A percentile compares a stretch with the other conserved stretches of the same genome.
Evolutionary conservation across 92 coral and sea anemone genomes (phyloP).

Genomic region (Parazoanthus atlanticus): DNA sequence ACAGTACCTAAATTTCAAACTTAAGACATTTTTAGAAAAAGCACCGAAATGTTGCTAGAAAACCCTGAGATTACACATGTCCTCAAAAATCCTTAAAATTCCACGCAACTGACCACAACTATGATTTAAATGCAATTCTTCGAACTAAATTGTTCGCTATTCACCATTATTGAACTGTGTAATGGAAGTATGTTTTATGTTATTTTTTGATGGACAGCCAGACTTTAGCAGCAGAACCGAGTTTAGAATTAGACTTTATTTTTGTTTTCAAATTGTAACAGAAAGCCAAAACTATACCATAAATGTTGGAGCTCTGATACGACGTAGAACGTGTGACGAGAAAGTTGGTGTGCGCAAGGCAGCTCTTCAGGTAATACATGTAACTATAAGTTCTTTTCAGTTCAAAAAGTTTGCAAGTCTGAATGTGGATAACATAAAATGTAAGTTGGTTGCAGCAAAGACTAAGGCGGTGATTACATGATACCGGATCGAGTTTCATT

Average conservation of each 20-base stretch:
- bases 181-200: not conserved
- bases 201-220: not conserved
- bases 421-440: not conserved
- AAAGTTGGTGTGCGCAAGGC: constrained; percentile 98
- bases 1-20: too few species aligned
- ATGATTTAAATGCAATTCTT: too few species aligned
- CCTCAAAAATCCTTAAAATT: too few species aligned
- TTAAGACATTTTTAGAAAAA: too few species aligned
- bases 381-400: not conserved
- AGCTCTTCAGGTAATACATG: constrained; percentile 85
- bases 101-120: too few species aligned
- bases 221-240: not conserved
- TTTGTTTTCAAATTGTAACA: constrained; percentile 6
- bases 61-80: too few species aligned
- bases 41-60: too few species aligned
- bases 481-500: too few species aligned
- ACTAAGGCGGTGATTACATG: too few species aligned
- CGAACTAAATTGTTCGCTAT: too few species aligned
- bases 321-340: constrained; percentile 91
- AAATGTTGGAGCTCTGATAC: constrained; percentile 80
- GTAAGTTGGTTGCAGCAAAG: not conserved
- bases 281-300: constrained; percentile 39
- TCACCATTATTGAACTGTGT: too few species aligned
- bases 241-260: not conserved
- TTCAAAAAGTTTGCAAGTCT: not conserved